Percentiles rank a stretch among this genome's conserved stretches.
phyloP scores from a whole-genome alignment of 2,797 vertebrate genomes.

The Dendrocincla fuliginosa region DNA sequence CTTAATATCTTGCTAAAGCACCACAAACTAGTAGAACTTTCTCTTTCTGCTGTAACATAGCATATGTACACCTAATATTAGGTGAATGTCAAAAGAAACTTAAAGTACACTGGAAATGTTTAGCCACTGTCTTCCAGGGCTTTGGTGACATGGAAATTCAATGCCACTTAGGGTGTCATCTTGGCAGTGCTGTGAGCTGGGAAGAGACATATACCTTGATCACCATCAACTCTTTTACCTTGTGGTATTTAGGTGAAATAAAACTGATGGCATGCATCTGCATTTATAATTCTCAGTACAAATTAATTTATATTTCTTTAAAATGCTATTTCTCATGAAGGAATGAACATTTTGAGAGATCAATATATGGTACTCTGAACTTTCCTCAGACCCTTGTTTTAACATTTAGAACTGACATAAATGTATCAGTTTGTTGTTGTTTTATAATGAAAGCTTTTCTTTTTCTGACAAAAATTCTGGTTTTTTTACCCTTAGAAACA shows the following conservation, averaged over 20 bases:
- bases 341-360: background rate
- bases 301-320: background rate
- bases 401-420: background rate
- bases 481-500: background rate
- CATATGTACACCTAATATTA: background rate
- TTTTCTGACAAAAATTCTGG: background rate
- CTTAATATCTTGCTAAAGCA: background rate
- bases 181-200: background rate
- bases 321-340: background rate
- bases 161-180: background rate
- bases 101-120: background rate
- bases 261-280: background rate
- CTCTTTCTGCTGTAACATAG: background rate
- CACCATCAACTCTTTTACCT: background rate
- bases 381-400: background rate
- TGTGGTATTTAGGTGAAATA: background rate
- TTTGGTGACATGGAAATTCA: background rate
- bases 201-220: background rate
- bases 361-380: background rate
- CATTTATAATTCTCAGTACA: background rate
- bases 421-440: fast-evolving
- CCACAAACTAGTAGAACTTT: background rate
- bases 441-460: background rate
- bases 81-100: background rate
- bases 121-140: background rate